Conservation (phyloP, 1,140 invertebrate genomes). For the Branchinecta lindahli region DNA sequence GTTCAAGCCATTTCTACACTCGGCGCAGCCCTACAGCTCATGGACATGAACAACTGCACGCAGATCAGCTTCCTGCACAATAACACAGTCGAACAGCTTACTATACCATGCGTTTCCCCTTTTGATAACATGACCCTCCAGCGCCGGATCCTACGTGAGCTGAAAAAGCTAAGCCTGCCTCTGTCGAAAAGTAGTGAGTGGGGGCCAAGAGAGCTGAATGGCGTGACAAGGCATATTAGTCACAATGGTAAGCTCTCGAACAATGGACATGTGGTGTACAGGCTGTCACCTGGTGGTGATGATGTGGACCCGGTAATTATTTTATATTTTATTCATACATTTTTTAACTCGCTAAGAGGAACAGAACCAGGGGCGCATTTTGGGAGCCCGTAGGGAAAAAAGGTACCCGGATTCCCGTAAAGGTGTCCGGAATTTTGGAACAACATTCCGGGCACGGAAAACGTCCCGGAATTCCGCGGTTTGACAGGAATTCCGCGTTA, state of each 20-base stretch:
- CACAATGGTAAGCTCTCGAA: neutral
- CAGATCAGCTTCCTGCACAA: slow-evolving; percentile 6
- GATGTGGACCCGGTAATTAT: neutral
- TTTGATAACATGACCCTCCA: neutral
- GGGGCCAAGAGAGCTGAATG: neutral
- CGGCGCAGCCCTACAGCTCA: slow-evolving; percentile 19
- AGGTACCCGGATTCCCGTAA: too few relatives aligned
- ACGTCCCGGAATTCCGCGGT: too few relatives aligned
- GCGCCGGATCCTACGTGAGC: neutral
- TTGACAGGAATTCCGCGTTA: too few relatives aligned
- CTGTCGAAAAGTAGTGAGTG: neutral
- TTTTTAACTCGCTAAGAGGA: too few relatives aligned
- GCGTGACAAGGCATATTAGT: neutral
- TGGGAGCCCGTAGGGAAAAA: too few relatives aligned
- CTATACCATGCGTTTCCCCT: neutral
- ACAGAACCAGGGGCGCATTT: too few relatives aligned
- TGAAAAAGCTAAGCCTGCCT: neutral
- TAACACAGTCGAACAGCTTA: slow-evolving; percentile 4
- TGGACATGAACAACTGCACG: slow-evolving; percentile 18
- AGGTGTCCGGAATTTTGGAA: too few relatives aligned
- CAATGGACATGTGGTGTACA: neutral
- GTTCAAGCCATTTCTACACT: slow-evolving; percentile 19
- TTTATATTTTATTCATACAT: too few relatives aligned
- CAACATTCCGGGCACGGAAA: too few relatives aligned
- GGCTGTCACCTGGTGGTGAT: neutral